These are phyloP conservation scores for Heloderma charlesbogerti DNA, from an alignment of 2,113 vertebrate species.

Conservation along the genomic window DNA sequence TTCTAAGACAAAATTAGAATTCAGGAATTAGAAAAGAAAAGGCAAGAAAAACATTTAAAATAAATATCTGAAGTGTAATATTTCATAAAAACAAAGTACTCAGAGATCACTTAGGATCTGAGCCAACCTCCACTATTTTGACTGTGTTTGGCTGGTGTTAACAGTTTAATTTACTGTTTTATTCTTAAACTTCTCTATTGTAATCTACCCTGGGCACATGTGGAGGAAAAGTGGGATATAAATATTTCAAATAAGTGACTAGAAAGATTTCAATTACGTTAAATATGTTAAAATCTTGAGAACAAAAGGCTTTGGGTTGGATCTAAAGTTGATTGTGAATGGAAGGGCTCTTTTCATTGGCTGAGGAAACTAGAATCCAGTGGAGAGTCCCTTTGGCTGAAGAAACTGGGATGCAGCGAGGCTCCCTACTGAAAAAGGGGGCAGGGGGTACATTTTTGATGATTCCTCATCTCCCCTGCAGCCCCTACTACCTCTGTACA, in stretches of 20 bases:
- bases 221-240: neutral
- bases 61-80: constrained; percentile 5
- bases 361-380: too few species aligned
- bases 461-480: neutral
- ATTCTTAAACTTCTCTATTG: neutral
- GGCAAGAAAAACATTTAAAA: neutral
- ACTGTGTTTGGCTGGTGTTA: neutral
- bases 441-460: neutral
- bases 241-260: neutral
- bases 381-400: neutral
- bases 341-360: too few species aligned
- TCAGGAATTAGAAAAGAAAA: neutral
- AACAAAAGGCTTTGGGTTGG: too few species aligned
- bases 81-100: neutral
- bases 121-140: neutral
- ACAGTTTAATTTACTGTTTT: neutral
- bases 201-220: neutral
- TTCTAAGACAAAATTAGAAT: constrained; percentile 21
- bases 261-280: neutral
- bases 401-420: neutral
- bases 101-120: neutral
- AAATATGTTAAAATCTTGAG: neutral
- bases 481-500: neutral
- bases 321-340: neutral
- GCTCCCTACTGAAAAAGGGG: neutral